Conservation (phyloP, 2,113 vertebrate genomes). For the Lasiurus borealis region DNA sequence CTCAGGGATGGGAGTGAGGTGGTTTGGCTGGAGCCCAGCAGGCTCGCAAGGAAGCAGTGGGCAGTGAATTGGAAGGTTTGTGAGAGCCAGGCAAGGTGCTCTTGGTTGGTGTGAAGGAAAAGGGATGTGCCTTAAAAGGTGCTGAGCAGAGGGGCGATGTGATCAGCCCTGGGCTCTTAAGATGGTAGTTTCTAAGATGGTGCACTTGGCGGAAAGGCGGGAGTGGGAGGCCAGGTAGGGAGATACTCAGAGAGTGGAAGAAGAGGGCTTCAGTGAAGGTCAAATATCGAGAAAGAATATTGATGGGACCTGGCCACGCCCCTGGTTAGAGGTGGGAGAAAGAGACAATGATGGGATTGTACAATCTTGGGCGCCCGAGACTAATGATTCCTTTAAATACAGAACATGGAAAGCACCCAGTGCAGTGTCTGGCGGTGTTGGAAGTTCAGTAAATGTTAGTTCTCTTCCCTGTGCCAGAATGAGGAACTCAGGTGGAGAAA, state of each 20-base stretch:
- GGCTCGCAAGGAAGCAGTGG: not conserved
- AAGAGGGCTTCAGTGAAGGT: not conserved
- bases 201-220: not conserved
- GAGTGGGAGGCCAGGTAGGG: not conserved
- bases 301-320: not conserved
- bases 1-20: not conserved
- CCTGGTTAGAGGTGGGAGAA: not conserved
- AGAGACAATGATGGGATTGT: not conserved
- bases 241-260: not conserved
- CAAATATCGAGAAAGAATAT: not conserved
- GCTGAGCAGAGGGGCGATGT: not conserved
- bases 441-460: constrained; percentile 42
- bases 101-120: not conserved
- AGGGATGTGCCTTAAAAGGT: not conserved
- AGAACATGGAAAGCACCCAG: not conserved
- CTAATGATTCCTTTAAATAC: not conserved
- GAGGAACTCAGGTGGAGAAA: constrained; percentile 6
- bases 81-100: not conserved
- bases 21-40: no score
- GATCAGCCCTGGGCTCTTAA: not conserved
- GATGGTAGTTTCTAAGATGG: not conserved
- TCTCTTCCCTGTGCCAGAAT: constrained; percentile 45
- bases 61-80: not conserved
- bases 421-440: not conserved
- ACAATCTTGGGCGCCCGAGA: not conserved